A percentile compares a stretch with the other conserved stretches of the same genome.
These are phyloP conservation scores for Dendrocincla tyrannina DNA, from an alignment of 2,797 vertebrate genomes.

Conservation along the genomic window DNA sequence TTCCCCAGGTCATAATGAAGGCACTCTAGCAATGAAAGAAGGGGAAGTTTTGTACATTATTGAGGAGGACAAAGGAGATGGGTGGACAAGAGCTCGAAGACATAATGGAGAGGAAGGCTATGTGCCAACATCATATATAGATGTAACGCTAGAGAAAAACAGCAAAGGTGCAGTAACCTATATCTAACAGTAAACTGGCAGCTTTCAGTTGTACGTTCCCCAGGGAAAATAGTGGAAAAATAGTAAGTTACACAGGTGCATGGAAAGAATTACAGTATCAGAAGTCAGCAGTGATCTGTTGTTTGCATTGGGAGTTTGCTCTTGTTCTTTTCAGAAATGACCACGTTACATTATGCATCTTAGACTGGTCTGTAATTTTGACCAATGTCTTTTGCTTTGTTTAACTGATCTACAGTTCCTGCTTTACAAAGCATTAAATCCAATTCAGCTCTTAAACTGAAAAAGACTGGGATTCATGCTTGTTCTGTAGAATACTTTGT, in stretches of 20 bases:
- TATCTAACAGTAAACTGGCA: constrained; percentile 84
- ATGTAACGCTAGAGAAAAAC: constrained; percentile 98
- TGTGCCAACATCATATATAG: constrained; percentile 97
- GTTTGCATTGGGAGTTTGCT: constrained; percentile 76
- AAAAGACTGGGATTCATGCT: neutral
- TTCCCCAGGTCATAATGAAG: constrained; percentile 92
- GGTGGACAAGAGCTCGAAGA: constrained; percentile 96
- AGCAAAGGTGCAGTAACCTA: constrained; percentile 99
- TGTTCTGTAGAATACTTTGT: neutral
- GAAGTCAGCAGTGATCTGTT: constrained; percentile 43
- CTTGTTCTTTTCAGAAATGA: neutral
- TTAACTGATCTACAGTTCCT: constrained; percentile 48
- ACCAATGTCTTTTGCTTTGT: constrained; percentile 56
- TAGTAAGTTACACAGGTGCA: neutral
- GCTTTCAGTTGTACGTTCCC: constrained; percentile 41
- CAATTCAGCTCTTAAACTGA: neutral
- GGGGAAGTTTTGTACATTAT: constrained; percentile 95
- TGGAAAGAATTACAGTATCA: constrained; percentile 32
- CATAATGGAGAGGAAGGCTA: constrained; percentile 97
- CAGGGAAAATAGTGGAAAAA: constrained; percentile 43
- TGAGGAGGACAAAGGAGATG: constrained; percentile 98
- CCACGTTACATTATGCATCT: constrained; percentile 18
- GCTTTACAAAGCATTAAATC: constrained; percentile 49
- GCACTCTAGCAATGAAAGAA: constrained; percentile 95
- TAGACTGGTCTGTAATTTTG: constrained; percentile 58